phyloP scores from a whole-genome alignment of 1,140 invertebrate species.

The Dendroctonus valens region DNA sequence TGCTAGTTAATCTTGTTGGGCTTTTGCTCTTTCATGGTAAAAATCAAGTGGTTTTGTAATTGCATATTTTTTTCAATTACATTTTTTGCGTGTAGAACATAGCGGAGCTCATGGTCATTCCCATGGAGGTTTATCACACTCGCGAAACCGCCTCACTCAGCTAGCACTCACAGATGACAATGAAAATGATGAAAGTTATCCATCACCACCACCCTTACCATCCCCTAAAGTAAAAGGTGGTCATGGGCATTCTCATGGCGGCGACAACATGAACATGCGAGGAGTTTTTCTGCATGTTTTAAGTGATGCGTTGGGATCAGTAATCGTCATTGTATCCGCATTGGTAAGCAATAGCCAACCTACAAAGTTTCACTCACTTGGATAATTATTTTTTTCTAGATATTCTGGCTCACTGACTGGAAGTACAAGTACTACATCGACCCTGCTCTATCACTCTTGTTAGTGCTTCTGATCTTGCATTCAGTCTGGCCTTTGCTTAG shows the following conservation, averaged over 20 bases:
- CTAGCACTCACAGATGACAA: conserved; percentile 73
- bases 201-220: conserved; percentile 50
- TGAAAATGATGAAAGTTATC: conserved; percentile 75
- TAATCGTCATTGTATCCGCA: conserved; percentile 95
- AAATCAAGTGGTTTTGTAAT: conserved; percentile 27
- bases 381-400: conserved; percentile 34
- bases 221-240: conserved; percentile 46
- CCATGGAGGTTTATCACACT: conserved; percentile 65
- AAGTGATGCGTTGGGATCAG: conserved; percentile 93
- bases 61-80: background rate
- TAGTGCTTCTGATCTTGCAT: conserved; percentile 76
- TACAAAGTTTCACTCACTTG: background rate
- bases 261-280: conserved; percentile 93
- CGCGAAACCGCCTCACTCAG: conserved; percentile 61
- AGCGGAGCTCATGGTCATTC: conserved; percentile 69
- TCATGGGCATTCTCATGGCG: conserved; percentile 55
- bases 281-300: conserved; percentile 97
- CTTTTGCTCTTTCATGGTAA: conserved; percentile 81
- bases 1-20: conserved; percentile 82
- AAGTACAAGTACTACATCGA: conserved; percentile 85
- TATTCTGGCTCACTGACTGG: conserved; percentile 87
- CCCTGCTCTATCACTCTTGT: conserved; percentile 83
- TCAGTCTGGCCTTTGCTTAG: conserved; percentile 85
- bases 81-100: conserved; percentile 60
- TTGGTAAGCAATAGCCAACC: conserved; percentile 52